A percentile compares a stretch with the other conserved stretches of the same genome.
Conservation (phyloP, 2,888 invertebrate species). For the Volucella inanis region DNA sequence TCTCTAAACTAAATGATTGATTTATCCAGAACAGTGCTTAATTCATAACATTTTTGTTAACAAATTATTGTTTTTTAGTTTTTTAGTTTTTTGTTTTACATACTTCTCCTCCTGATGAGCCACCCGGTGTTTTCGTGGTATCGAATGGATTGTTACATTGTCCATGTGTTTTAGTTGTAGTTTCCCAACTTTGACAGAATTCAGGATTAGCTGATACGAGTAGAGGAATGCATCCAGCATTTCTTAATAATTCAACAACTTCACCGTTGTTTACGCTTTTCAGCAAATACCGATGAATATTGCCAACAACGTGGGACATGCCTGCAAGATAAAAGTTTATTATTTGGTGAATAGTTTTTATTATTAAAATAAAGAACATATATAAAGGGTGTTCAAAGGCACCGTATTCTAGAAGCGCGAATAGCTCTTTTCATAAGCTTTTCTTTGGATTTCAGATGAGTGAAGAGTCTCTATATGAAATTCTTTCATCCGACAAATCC, state of each 20-base stretch:
- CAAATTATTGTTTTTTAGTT: slow-evolving; percentile 1
- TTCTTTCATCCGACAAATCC: no score
- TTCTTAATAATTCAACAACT: slow-evolving; percentile 85
- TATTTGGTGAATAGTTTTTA: neutral
- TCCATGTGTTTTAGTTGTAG: slow-evolving; percentile 90
- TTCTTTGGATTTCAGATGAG: no score
- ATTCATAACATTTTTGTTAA: slow-evolving; percentile 52
- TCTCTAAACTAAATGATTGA: neutral
- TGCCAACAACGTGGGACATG: slow-evolving; percentile 88
- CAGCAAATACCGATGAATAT: slow-evolving; percentile 83
- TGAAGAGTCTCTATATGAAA: no score
- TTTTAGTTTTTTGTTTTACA: slow-evolving; percentile 3
- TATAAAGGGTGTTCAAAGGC: no score
- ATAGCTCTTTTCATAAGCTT: no score
- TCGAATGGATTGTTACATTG: slow-evolving; percentile 93
- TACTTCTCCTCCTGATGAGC: slow-evolving; percentile 95
- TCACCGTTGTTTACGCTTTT: slow-evolving; percentile 88
- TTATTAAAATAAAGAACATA: no score
- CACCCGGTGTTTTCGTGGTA: slow-evolving; percentile 89
- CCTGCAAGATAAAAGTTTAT: slow-evolving; percentile 83
- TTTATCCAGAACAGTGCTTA: no score
- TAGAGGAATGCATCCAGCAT: slow-evolving; percentile 91
- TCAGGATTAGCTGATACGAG: slow-evolving; percentile 94
- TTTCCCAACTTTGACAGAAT: slow-evolving; percentile 94
- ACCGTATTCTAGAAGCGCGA: no score